Evolutionary conservation across 1,140 invertebrate genomes (phyloP).

Genomic region (Heliconius himera): DNA sequence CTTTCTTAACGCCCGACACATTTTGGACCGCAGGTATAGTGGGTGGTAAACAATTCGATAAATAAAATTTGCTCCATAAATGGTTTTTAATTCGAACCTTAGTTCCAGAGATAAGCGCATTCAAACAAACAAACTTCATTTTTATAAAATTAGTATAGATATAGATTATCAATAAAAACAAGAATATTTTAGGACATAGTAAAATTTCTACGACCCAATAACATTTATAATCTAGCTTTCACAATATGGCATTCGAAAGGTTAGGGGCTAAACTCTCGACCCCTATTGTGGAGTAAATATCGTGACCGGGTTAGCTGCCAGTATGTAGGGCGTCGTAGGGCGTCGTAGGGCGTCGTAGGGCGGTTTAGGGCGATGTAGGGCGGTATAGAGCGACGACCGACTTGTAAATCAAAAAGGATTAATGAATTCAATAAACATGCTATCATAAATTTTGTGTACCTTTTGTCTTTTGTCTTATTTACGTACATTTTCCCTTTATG

Average conservation of each 20-base stretch:
- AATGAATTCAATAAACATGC: conserved; percentile 1
- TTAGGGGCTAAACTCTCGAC: background rate
- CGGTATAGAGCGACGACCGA: too few relatives aligned
- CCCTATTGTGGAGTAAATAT: background rate
- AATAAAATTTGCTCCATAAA: too few relatives aligned
- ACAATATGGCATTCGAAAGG: background rate
- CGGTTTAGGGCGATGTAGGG: background rate
- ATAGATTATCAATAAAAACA: background rate
- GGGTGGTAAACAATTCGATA: too few relatives aligned
- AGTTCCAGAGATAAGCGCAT: too few relatives aligned
- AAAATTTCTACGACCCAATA: background rate
- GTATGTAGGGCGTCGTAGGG: background rate
- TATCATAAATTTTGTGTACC: conserved; percentile 6
- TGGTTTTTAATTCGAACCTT: too few relatives aligned
- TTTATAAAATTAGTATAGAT: background rate
- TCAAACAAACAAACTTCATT: background rate
- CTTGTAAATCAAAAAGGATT: conserved; percentile 2
- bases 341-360: too few relatives aligned
- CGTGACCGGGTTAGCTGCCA: background rate
- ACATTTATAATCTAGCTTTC: background rate
- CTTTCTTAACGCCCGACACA: too few relatives aligned
- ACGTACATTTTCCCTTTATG: background rate
- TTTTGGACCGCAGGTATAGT: too few relatives aligned
- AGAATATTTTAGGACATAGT: background rate
- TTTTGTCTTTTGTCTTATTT: background rate